Percentiles rank a stretch among this genome's conserved stretches.
Conservation (phyloP, 2,113 vertebrate genomes). For the Microcebus lehilahytsara region DNA sequence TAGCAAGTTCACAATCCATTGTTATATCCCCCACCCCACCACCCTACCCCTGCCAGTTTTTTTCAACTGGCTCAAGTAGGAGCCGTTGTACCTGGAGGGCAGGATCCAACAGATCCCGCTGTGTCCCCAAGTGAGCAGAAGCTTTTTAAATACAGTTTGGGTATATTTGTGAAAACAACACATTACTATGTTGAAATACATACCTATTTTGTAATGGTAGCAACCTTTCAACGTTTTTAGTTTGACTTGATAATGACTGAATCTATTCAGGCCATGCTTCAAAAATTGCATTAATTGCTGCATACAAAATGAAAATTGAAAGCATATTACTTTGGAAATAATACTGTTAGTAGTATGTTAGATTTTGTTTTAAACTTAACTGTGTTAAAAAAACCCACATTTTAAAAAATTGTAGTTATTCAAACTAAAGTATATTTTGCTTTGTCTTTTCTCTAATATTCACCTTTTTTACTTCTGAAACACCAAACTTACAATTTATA, state of each 20-base stretch:
- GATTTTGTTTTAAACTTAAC: slow-evolving; percentile 22
- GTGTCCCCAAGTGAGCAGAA: background rate
- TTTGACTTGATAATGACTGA: slow-evolving; percentile 31
- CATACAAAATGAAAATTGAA: slow-evolving; percentile 54
- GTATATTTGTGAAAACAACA: background rate
- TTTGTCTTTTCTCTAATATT: slow-evolving; percentile 31
- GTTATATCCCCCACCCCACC: background rate
- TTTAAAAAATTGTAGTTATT: background rate
- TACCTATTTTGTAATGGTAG: slow-evolving; percentile 42
- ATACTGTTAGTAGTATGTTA: background rate
- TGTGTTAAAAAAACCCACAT: background rate
- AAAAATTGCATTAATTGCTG: slow-evolving; percentile 30
- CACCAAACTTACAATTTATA: slow-evolving; percentile 17
- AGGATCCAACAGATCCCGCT: background rate
- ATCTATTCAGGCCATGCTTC: slow-evolving; percentile 57
- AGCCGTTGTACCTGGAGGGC: background rate
- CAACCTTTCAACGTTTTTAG: slow-evolving; percentile 38
- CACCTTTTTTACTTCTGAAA: slow-evolving; percentile 34
- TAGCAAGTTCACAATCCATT: background rate
- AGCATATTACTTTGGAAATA: slow-evolving; percentile 49
- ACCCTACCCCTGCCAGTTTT: background rate
- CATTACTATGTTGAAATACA: slow-evolving; percentile 34
- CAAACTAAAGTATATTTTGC: slow-evolving; percentile 12
- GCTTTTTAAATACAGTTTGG: slow-evolving; percentile 26
- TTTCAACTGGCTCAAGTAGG: background rate